phyloP scores from a whole-genome alignment of 2,797 vertebrate species.

The Anas flavirostris region DNA sequence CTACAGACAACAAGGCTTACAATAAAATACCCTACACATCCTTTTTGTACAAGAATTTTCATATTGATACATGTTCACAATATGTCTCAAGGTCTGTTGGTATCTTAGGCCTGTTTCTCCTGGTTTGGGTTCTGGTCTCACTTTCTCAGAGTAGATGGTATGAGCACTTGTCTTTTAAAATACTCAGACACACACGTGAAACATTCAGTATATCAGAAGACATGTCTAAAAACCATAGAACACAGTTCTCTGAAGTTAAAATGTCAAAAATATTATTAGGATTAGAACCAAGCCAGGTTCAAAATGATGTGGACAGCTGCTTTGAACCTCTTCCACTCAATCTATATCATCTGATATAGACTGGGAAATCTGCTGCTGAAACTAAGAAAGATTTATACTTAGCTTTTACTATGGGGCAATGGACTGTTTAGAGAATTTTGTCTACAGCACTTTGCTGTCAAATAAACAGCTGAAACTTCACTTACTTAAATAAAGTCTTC shows the following conservation, averaged over 20 bases:
- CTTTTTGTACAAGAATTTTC: not conserved
- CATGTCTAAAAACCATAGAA: not conserved
- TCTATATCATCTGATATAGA: not conserved
- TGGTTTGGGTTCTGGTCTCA: not conserved
- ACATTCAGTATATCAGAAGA: not conserved
- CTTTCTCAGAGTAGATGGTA: not conserved
- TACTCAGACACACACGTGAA: not conserved
- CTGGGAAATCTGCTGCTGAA: not conserved
- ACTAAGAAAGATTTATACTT: not conserved
- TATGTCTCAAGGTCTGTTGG: not conserved
- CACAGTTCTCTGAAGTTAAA: not conserved
- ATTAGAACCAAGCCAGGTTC: not conserved
- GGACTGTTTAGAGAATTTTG: not conserved
- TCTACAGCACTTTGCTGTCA: not conserved
- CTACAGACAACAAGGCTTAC: not conserved
- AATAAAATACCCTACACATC: not conserved
- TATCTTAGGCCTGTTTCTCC: not conserved
- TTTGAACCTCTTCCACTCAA: not conserved
- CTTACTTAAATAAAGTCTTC: not conserved
- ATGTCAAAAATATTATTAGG: not conserved
- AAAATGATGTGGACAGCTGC: not conserved
- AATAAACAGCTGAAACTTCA: constrained; percentile 24
- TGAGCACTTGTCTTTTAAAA: not conserved
- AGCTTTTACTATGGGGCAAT: not conserved
- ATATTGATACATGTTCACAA: not conserved